Evolutionary conservation across 1,140 invertebrate species (phyloP).

Genomic region (Frieseomelitta varia): DNA sequence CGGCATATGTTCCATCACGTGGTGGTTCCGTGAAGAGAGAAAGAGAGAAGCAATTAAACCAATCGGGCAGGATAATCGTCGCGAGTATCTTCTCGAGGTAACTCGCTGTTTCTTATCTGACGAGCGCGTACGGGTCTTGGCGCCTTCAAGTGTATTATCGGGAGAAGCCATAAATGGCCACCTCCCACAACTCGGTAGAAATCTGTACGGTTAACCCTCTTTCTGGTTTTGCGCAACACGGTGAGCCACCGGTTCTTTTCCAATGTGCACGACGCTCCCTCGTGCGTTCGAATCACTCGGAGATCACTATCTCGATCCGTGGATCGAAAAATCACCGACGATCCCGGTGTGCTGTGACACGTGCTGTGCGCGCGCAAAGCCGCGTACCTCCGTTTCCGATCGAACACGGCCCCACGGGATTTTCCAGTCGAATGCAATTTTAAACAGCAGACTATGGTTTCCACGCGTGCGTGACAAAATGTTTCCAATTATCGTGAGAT

Average conservation of each 20-base stretch:
- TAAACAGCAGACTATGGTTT: too few species aligned
- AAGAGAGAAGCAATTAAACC: slow-evolving; percentile 5
- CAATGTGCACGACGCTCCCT: not conserved
- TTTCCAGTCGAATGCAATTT: too few species aligned
- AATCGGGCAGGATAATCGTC: slow-evolving; percentile 22
- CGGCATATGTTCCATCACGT: slow-evolving; percentile 4
- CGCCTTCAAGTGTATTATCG: slow-evolving; percentile 25
- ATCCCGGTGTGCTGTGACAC: not conserved
- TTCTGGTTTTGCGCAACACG: slow-evolving; percentile 31
- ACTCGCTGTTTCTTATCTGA: slow-evolving; percentile 40
- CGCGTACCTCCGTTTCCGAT: too few species aligned
- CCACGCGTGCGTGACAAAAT: too few species aligned
- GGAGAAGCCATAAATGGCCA: slow-evolving; percentile 26
- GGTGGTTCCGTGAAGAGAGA: not conserved
- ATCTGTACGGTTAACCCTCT: slow-evolving; percentile 26
- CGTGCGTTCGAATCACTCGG: not conserved
- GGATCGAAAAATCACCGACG: not conserved
- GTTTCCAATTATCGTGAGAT: too few species aligned
- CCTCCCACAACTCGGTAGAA: slow-evolving; percentile 16
- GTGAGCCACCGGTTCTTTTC: slow-evolving; percentile 21
- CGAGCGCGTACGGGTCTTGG: slow-evolving; percentile 27
- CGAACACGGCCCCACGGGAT: too few species aligned
- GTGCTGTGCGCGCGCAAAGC: not conserved
- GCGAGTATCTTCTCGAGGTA: slow-evolving; percentile 11
- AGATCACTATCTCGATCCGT: slow-evolving; percentile 4